These are phyloP conservation scores for western clawed frog (Xenopus tropicalis) DNA, from an alignment of 2,113 vertebrate genomes.

Conservation along the genomic window DNA sequence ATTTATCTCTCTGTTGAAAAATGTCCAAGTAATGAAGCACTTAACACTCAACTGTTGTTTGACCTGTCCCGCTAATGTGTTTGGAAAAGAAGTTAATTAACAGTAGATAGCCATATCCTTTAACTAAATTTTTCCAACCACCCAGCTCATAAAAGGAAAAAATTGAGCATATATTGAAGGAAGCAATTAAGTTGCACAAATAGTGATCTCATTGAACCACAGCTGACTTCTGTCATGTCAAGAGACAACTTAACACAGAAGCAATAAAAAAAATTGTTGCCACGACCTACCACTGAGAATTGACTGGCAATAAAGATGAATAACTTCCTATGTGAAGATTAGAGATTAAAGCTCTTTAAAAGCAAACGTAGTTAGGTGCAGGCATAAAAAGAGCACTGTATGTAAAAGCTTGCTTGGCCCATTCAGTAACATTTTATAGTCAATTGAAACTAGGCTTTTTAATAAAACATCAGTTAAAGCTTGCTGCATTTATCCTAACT, in stretches of 20 bases:
- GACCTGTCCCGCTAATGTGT: slow-evolving; percentile 73
- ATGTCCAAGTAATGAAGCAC: slow-evolving; percentile 61
- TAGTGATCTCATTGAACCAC: slow-evolving; percentile 73
- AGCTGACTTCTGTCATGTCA: slow-evolving; percentile 84
- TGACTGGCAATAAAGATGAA: slow-evolving; percentile 87
- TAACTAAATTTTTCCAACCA: slow-evolving; percentile 74
- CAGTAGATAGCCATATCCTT: slow-evolving; percentile 69
- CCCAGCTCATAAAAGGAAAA: slow-evolving; percentile 81
- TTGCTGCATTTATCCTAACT: slow-evolving; percentile 50
- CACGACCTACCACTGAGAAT: slow-evolving; percentile 84
- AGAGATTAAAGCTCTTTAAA: slow-evolving; percentile 72
- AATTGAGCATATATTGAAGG: slow-evolving; percentile 78
- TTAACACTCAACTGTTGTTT: slow-evolving; percentile 67
- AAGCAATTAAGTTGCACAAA: slow-evolving; percentile 89
- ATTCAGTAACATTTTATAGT: slow-evolving; percentile 65
- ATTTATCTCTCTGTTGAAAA: slow-evolving; percentile 59
- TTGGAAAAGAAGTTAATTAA: slow-evolving; percentile 79
- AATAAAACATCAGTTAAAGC: slow-evolving; percentile 62
- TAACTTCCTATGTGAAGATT: slow-evolving; percentile 87
- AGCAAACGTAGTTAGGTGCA: slow-evolving; percentile 66
- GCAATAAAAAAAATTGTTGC: slow-evolving; percentile 71
- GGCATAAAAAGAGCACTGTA: slow-evolving; percentile 68
- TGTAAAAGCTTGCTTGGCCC: slow-evolving; percentile 66
- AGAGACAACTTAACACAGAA: slow-evolving; percentile 78
- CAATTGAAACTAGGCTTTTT: slow-evolving; percentile 64